These are phyloP conservation scores for Hippolais icterina DNA, from an alignment of 2,113 vertebrate species.

Conservation along the genomic window DNA sequence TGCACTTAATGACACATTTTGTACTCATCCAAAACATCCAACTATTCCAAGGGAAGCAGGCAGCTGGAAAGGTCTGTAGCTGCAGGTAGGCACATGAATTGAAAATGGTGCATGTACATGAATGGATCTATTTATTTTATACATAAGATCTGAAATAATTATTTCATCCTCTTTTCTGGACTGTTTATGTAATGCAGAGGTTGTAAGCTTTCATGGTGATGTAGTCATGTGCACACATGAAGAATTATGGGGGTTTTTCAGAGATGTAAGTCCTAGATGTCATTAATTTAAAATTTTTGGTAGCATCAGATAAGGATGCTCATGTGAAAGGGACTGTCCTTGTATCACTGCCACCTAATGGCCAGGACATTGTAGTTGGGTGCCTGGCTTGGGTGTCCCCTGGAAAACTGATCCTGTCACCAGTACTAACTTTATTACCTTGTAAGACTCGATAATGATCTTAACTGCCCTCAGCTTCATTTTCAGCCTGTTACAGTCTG, in stretches of 20 bases:
- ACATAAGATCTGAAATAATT: neutral
- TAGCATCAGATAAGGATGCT: neutral
- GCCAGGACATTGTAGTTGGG: neutral
- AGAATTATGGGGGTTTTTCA: neutral
- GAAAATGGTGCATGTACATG: neutral
- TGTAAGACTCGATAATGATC: neutral
- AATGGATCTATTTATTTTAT: neutral
- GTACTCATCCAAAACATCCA: neutral
- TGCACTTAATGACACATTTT: neutral
- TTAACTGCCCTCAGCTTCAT: neutral
- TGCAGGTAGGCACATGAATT: neutral
- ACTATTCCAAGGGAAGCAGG: neutral
- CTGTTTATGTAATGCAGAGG: neutral
- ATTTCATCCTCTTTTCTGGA: neutral
- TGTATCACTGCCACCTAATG: constrained; percentile 8
- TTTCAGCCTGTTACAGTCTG: neutral
- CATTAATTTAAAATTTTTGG: neutral
- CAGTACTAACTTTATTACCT: neutral
- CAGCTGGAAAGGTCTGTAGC: neutral
- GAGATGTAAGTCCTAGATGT: neutral
- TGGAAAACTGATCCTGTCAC: neutral
- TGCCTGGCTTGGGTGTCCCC: neutral
- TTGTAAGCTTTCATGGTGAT: neutral
- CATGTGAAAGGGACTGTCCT: neutral
- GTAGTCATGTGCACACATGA: neutral